Percentiles rank a stretch among this genome's conserved stretches.
Evolutionary conservation across 2,888 invertebrate species (phyloP).

Genomic region (Melitaea athalia): DNA sequence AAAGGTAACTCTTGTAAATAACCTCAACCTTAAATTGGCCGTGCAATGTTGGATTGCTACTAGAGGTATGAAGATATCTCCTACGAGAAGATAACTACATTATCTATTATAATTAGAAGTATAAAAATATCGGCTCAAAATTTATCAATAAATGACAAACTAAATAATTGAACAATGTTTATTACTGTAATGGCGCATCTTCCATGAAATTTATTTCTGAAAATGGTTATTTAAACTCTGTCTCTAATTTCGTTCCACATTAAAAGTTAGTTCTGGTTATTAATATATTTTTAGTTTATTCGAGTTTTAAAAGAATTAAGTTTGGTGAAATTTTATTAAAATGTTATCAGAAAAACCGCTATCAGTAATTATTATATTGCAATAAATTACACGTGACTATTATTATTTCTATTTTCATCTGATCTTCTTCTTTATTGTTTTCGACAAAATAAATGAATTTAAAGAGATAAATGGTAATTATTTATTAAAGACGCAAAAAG

Average conservation of each 20-base stretch:
- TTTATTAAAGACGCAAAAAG: not conserved
- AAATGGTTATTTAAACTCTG: not conserved
- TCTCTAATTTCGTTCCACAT: not conserved
- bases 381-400: not conserved
- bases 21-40: slow-evolving; percentile 16
- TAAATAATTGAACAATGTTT: no score
- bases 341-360: not conserved
- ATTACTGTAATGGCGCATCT: not conserved
- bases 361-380: not conserved
- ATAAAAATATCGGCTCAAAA: no score
- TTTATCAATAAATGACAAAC: no score
- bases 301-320: not conserved
- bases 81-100: not conserved
- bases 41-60: slow-evolving; percentile 12
- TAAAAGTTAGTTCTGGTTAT: not conserved
- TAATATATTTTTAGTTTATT: not conserved
- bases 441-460: not conserved
- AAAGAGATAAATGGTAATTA: not conserved
- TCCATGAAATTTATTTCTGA: slow-evolving; percentile 2
- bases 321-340: not conserved
- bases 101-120: no score
- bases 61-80: not conserved
- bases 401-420: not conserved
- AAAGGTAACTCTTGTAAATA: slow-evolving; percentile 5
- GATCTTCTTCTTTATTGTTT: not conserved